Conservation (phyloP, 2,797 vertebrate species). For the Parotocinclus haroldoi region DNA sequence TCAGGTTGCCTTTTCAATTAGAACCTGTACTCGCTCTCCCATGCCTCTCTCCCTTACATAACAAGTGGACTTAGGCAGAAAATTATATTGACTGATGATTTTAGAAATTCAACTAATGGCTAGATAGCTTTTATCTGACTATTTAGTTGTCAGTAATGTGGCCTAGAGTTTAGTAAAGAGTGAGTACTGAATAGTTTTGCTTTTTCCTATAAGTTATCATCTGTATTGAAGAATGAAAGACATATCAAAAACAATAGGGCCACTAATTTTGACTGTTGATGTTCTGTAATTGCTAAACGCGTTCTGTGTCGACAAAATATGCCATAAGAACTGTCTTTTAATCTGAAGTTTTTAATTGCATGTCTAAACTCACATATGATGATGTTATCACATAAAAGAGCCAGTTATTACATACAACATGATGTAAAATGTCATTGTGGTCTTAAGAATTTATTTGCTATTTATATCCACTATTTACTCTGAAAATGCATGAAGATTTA, state of each 20-base stretch:
- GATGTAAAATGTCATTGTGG: no score
- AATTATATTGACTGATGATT: slow-evolving; percentile 37
- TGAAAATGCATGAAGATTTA: no score
- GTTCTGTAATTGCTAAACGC: no score
- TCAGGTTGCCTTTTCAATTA: slow-evolving; percentile 73
- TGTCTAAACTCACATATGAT: no score
- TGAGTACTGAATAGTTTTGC: slow-evolving; percentile 14
- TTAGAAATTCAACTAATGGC: slow-evolving; percentile 36
- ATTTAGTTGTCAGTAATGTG: slow-evolving; percentile 2
- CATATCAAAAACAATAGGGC: background rate
- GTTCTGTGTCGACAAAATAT: no score
- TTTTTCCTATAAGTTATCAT: background rate
- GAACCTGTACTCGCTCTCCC: slow-evolving; percentile 50
- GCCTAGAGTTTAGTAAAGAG: slow-evolving; percentile 24
- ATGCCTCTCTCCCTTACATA: slow-evolving; percentile 34
- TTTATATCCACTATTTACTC: no score
- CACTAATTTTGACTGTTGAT: no score
- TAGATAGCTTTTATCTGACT: slow-evolving; percentile 27
- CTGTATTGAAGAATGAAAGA: slow-evolving; percentile 2
- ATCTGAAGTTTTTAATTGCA: no score
- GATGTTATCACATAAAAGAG: no score
- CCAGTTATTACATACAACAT: no score
- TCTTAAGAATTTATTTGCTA: no score
- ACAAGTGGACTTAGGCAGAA: slow-evolving; percentile 39
- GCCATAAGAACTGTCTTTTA: no score